phyloP scores from a whole-genome alignment of 30 jellyfish, hydroid and myxozoan species.

The Clytia hemisphaerica region DNA sequence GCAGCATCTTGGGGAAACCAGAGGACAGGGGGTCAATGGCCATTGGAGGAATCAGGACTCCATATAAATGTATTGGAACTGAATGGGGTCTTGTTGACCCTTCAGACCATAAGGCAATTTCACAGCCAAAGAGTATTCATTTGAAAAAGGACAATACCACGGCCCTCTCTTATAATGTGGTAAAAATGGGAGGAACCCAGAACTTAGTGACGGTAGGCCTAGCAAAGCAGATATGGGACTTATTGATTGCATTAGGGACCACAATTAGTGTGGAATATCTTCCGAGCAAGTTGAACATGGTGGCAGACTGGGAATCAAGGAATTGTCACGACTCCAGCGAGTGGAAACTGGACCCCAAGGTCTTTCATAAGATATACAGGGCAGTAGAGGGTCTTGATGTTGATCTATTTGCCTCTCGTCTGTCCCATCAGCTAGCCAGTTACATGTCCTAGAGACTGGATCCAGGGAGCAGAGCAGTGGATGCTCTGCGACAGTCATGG shows the following conservation, averaged over 20 bases:
- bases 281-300: neutral
- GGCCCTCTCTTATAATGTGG: constrained; percentile 21
- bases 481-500: constrained; percentile 19
- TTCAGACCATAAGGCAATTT: constrained; percentile 8
- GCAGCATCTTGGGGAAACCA: constrained; percentile 27
- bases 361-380: constrained; percentile 11
- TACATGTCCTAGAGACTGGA: constrained; percentile 27
- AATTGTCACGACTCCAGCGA: constrained; percentile 32
- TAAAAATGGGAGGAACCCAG: constrained; percentile 31
- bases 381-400: too few relatives aligned
- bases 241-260: constrained; percentile 6
- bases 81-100: constrained; percentile 23
- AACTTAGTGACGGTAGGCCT: neutral
- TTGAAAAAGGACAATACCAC: constrained; percentile 32
- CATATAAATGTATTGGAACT: constrained; percentile 25
- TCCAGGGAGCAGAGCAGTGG: constrained; percentile 12
- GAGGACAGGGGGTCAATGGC: constrained; percentile 40
- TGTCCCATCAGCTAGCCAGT: too few relatives aligned
- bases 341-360: constrained; percentile 18
- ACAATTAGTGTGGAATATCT: too few relatives aligned
- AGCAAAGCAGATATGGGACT: constrained; percentile 24
- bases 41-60: constrained; percentile 15
- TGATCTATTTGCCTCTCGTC: too few relatives aligned
- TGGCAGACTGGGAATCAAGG: constrained; percentile 40
- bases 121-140: constrained; percentile 3